These are phyloP conservation scores for Cyclina sinensis DNA, from an alignment of 1,140 invertebrate species.

Conservation along the genomic window DNA sequence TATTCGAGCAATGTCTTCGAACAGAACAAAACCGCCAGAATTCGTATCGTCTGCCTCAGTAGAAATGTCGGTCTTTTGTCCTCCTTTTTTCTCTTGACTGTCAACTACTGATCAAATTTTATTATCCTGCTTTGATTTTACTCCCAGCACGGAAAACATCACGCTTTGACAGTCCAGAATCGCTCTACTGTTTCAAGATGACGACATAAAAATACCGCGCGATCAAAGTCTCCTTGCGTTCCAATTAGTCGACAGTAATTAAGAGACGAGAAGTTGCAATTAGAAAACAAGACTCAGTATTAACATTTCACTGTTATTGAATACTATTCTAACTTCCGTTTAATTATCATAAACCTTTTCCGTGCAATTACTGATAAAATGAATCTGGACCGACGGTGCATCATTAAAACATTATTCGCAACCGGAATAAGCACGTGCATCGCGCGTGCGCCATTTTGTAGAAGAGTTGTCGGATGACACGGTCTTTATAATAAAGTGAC, in stretches of 20 bases:
- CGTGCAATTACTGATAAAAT: constrained; percentile 56
- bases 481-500: constrained; percentile 52
- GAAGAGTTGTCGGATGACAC: constrained; percentile 52
- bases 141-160: not conserved
- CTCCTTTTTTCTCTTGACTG: not conserved
- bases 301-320: constrained; percentile 63
- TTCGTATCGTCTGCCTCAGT: no score
- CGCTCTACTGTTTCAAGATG: constrained; percentile 14
- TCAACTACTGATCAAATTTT: not conserved
- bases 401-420: constrained; percentile 50
- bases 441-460: constrained; percentile 54
- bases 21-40: no score
- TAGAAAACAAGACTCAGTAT: constrained; percentile 38
- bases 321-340: constrained; percentile 47
- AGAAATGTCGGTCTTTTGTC: no score
- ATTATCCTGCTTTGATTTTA: not conserved
- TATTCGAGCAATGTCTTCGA: no score
- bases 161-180: not conserved
- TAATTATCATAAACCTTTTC: constrained; percentile 56
- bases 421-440: constrained; percentile 35
- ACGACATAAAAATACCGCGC: constrained; percentile 39
- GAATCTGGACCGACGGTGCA: constrained; percentile 36
- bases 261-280: constrained; percentile 40
- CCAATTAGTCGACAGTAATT: constrained; percentile 52
- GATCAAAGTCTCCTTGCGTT: constrained; percentile 25